Evolutionary conservation across 2,113 vertebrate genomes (phyloP).

Genomic region (Trematocara stigmaticum): DNA sequence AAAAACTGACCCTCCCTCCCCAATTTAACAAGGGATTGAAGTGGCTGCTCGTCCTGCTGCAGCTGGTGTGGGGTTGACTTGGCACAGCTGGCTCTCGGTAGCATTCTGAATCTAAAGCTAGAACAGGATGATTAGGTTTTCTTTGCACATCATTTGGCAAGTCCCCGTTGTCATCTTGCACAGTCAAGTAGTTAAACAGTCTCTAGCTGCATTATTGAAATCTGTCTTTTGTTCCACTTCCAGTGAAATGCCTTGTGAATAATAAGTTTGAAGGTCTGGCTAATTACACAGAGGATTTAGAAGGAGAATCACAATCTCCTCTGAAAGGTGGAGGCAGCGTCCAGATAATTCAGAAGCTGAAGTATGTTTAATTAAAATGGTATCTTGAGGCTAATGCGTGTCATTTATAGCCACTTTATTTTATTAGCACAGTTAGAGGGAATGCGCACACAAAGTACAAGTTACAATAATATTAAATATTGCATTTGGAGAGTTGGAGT

Average conservation of each 20-base stretch:
- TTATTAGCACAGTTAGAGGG: background rate
- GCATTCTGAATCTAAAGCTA: constrained; percentile 22
- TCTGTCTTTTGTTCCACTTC: constrained; percentile 18
- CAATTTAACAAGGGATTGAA: background rate
- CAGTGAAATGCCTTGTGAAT: constrained; percentile 3
- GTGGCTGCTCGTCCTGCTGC: background rate
- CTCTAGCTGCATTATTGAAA: constrained; percentile 20
- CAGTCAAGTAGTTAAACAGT: constrained; percentile 23
- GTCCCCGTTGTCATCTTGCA: constrained; percentile 15
- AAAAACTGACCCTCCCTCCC: background rate
- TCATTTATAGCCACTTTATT: background rate
- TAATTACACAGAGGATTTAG: background rate
- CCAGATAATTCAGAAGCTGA: background rate
- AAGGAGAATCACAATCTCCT: background rate
- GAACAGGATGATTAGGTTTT: constrained; percentile 26
- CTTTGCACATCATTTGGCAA: constrained; percentile 17
- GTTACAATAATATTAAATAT: background rate
- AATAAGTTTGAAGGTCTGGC: background rate
- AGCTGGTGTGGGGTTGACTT: constrained; percentile 29
- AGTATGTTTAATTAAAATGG: background rate
- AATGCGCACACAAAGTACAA: background rate
- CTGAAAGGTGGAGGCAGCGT: background rate
- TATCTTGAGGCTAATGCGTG: background rate
- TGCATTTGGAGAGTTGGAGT: background rate
- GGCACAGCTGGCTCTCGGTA: constrained; percentile 28